Evolutionary conservation across 2,888 invertebrate genomes (phyloP), one percentile per base, ranked within the genome.

Genomic region (Xanthorhoe designata): DNA sequence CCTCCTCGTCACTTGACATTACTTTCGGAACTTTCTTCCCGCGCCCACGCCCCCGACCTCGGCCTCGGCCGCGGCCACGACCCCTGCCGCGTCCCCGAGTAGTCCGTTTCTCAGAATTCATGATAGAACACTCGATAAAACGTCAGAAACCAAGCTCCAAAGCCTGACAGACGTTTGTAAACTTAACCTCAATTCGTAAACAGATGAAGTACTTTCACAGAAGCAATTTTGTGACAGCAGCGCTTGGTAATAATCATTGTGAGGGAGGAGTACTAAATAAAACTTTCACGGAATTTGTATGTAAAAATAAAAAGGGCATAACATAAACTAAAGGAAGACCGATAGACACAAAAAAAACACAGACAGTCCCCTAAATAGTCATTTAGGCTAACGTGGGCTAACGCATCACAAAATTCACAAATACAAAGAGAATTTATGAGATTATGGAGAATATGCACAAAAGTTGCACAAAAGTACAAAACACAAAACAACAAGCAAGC

Each of bases 1-100:
- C 94, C 63, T 94, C 94, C 74, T 94, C 94, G 71, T 94, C 96
- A 84, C 94, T 95, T 75, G 92, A 96, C 92, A 94, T 93, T 24
- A 96, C 95, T 90, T 96, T 96, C 0, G 95, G 94, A 58, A 96
- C 96, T 85, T 96, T 97, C 84, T 96, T 96, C 7, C 96, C 95
- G 71, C 96, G 91, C 38, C 96, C 96, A 65, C 96, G 94, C 10
- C 96, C 95, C 64, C 95, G 85, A n/a, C 96, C 96, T 56, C 96
- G 90, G 45, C 97, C 96, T 69, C 97, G 94, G 60, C 97, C 97
- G 38, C 97, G 95, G 24, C 97, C 96, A 42, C 97, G 94, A n/a
- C 97, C 97, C 38, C 97, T 94, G 55, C 96, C 96, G 77, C 97
- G 92, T 18, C 97, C 96, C 61, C 97, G 95, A 49, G 94, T 87